Percentiles rank a stretch among this genome's conserved stretches.
Conservation (phyloP, 2,797 vertebrate species). For the Diplodus puntazzo region DNA sequence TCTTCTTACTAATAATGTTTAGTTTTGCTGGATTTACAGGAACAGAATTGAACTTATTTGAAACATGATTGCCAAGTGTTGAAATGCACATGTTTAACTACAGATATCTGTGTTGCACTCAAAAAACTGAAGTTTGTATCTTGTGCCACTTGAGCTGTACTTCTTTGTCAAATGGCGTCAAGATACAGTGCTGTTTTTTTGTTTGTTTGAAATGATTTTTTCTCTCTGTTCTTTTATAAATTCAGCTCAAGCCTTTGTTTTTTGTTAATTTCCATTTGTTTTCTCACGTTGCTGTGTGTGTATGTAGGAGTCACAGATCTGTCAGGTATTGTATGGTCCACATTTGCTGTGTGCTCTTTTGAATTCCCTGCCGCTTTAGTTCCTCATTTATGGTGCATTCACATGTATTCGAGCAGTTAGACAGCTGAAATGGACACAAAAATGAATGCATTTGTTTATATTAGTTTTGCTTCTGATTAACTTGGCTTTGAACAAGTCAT, state of each 20-base stretch:
- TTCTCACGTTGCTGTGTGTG: slow-evolving; percentile 87
- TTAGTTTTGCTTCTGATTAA: neutral
- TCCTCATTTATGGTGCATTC: slow-evolving; percentile 61
- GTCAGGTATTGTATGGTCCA: slow-evolving; percentile 89
- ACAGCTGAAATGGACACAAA: slow-evolving; percentile 38
- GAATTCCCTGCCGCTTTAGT: slow-evolving; percentile 56
- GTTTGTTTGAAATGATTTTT: neutral
- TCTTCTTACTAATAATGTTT: neutral
- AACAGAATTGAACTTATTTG: slow-evolving; percentile 21
- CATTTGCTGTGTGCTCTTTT: slow-evolving; percentile 84
- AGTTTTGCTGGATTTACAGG: slow-evolving; percentile 36
- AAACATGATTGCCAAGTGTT: neutral
- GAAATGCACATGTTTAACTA: neutral
- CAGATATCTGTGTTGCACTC: slow-evolving; percentile 14
- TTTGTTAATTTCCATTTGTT: slow-evolving; percentile 85
- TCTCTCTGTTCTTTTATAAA: slow-evolving; percentile 51
- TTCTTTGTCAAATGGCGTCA: slow-evolving; percentile 4
- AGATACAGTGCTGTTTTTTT: neutral
- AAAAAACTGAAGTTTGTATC: slow-evolving; percentile 7
- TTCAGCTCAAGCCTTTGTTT: slow-evolving; percentile 46
- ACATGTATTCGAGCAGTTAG: slow-evolving; percentile 63
- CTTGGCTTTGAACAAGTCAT: slow-evolving; percentile 16
- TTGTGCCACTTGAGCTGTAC: neutral
- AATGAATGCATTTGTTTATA: slow-evolving; percentile 4
- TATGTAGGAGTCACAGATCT: slow-evolving; percentile 93